Base-by-base conservation (phyloP, 2,797 vertebrate genomes). In the Scolopax bukidnonensis region DNA sequence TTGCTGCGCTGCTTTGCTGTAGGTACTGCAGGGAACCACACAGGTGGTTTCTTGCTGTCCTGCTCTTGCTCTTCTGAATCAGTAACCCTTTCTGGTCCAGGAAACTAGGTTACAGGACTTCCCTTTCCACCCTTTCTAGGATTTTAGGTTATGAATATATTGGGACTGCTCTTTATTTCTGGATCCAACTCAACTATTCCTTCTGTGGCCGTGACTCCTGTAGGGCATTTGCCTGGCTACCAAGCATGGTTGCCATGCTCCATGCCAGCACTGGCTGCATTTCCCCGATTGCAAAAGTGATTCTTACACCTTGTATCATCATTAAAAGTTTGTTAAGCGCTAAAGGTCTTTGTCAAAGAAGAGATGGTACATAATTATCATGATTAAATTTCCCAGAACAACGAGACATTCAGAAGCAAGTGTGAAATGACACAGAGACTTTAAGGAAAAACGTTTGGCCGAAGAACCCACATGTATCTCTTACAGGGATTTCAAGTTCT, bases 151-250 rank as follows among this genome's bases (percentile, higher is more conserved):
- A 88, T 30, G 3, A 41, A 51, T 68, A 64, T 53, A 40, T 36
- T 50, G 7, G 32, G 24, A 74, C 30, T 20, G 28, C 51, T 74
- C 21, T 61, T 84, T 67, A 53, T 53, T 59, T 81, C 65, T n/a
- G 9, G 41, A 69, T 69, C 60, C 18, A 24, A 18, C 48, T 68
- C 43, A 64, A 16, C 61, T 18, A 6, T 50, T 85, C 16, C 27
- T 82, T 59, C 61, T 30, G 8, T 12, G 38, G 15, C 32, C 0
- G 0, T 51, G 61, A 50, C 3, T 5, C 32, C 18, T 1, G 30
- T 20, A 51, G 43, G 5, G 2, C 6, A 0, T 28, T 65, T 51
- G 16, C 54, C 47, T 38, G 68, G 30, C 38, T 81, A 2, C 43
- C 64, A 40, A 82, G 48, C 4, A 4, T 36, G 36, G 43, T 47